Percentiles rank a stretch among this genome's conserved stretches.
Evolutionary conservation across 2,888 invertebrate genomes (phyloP).

Genomic region (Stenodera caucasica): DNA sequence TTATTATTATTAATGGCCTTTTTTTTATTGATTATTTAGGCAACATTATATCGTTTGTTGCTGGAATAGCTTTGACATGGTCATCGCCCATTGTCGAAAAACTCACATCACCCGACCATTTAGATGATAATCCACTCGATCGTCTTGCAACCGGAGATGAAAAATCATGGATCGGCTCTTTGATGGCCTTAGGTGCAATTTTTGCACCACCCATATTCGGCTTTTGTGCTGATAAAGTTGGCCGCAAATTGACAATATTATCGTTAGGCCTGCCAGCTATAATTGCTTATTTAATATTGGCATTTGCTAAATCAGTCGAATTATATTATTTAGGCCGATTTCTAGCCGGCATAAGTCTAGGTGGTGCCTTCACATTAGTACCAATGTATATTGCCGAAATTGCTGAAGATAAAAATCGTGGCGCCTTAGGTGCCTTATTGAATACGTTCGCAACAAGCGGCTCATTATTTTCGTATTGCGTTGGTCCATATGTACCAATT

Average conservation of each 20-base stretch:
- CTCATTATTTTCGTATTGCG: slow-evolving; percentile 58
- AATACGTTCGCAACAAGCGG: slow-evolving; percentile 71
- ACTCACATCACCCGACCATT: slow-evolving; percentile 30
- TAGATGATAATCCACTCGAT: slow-evolving; percentile 45
- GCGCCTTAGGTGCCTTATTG: slow-evolving; percentile 69
- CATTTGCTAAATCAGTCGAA: slow-evolving; percentile 31
- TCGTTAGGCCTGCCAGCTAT: slow-evolving; percentile 66
- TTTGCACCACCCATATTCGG: slow-evolving; percentile 71
- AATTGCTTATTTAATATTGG: slow-evolving; percentile 50
- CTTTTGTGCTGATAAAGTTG: slow-evolving; percentile 64
- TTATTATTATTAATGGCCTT: background rate
- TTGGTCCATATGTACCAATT: slow-evolving; percentile 39
- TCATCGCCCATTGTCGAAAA: slow-evolving; percentile 43
- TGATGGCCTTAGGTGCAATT: slow-evolving; percentile 56
- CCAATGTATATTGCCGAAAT: slow-evolving; percentile 88
- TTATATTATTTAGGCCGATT: slow-evolving; percentile 59
- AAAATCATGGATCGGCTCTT: slow-evolving; percentile 58
- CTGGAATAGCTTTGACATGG: slow-evolving; percentile 56
- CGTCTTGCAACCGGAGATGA: slow-evolving; percentile 47
- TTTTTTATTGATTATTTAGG: slow-evolving; percentile 45
- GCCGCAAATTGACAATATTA: slow-evolving; percentile 68
- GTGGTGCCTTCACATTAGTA: slow-evolving; percentile 69
- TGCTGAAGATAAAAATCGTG: slow-evolving; percentile 75
- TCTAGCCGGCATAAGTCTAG: slow-evolving; percentile 66
- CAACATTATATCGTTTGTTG: slow-evolving; percentile 53